Conservation (phyloP, 2,888 invertebrate genomes). For the Pasiphila rectangulata region DNA sequence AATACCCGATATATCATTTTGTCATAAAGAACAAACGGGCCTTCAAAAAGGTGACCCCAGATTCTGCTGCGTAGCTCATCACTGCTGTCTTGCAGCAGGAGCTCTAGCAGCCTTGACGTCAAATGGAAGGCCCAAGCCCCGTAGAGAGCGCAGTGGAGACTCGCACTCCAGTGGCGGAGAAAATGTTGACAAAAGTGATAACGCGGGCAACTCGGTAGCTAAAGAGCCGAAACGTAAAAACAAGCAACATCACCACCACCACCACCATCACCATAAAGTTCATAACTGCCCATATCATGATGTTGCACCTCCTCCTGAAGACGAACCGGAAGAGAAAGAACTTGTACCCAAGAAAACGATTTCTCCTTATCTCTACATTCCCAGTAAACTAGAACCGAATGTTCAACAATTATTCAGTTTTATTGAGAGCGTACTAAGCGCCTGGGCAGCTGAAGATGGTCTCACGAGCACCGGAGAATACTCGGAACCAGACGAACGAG, state of each 20-base stretch:
- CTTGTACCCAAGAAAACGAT: slow-evolving; percentile 70
- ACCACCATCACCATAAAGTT: slow-evolving; percentile 70
- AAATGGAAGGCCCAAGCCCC: slow-evolving; percentile 61
- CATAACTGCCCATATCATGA: slow-evolving; percentile 74
- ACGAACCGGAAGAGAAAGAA: slow-evolving; percentile 61
- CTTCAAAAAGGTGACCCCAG: slow-evolving; percentile 66
- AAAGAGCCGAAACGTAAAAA: slow-evolving; percentile 61
- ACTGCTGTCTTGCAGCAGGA: slow-evolving; percentile 73
- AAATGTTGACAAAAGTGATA: slow-evolving; percentile 64
- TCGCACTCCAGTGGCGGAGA: slow-evolving; percentile 76
- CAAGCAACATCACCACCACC: slow-evolving; percentile 67
- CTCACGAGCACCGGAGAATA: slow-evolving; percentile 87
- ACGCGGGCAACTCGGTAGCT: slow-evolving; percentile 45
- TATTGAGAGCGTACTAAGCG: slow-evolving; percentile 88
- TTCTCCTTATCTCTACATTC: slow-evolving; percentile 76
- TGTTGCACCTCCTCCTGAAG: slow-evolving; percentile 58
- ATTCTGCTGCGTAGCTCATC: slow-evolving; percentile 76
- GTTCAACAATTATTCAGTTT: slow-evolving; percentile 91
- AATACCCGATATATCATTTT: slow-evolving; percentile 73
- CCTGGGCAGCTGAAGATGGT: slow-evolving; percentile 88
- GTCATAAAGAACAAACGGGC: slow-evolving; percentile 73
- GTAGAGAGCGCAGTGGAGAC: slow-evolving; percentile 68
- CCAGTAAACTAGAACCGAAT: slow-evolving; percentile 85
- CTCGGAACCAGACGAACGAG: slow-evolving; percentile 86
- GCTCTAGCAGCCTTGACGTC: slow-evolving; percentile 64